These are phyloP conservation scores for Myotis daubentonii DNA, from an alignment of 2,797 vertebrate genomes.

Conservation along the genomic window DNA sequence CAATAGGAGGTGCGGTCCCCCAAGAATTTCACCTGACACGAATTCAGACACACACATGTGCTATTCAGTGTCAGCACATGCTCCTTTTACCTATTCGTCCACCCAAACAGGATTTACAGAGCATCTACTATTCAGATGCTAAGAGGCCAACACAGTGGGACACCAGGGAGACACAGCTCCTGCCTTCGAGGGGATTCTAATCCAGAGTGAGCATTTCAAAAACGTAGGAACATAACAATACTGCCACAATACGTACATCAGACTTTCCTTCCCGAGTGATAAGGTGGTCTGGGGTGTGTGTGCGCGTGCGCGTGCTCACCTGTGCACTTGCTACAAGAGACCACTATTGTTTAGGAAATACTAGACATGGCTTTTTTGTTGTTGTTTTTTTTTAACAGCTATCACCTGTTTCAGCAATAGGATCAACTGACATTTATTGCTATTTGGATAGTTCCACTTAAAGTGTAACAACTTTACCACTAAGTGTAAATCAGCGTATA, in stretches of 20 bases:
- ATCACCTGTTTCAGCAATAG: background rate
- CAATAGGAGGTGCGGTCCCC: background rate
- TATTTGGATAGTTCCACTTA: conserved; percentile 62
- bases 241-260: background rate
- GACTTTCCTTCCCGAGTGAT: background rate
- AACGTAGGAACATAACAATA: background rate
- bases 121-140: background rate
- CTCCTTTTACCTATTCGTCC: background rate
- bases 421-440: conserved; percentile 65
- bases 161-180: background rate
- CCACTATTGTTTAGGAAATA: background rate
- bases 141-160: background rate
- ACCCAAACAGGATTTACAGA: background rate
- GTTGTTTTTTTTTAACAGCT: background rate
- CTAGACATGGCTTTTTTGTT: background rate
- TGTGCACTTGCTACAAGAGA: background rate
- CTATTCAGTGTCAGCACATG: background rate
- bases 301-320: no score
- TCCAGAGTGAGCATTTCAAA: background rate
- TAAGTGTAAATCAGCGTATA: conserved; percentile 58
- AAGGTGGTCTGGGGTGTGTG: background rate
- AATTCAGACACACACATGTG: background rate
- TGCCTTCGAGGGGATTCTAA: background rate
- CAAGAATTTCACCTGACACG: background rate
- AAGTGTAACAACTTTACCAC: conserved; percentile 58